Evolutionary conservation across 2,888 invertebrate genomes (phyloP).

Genomic region (Drosophila demipolita): DNA sequence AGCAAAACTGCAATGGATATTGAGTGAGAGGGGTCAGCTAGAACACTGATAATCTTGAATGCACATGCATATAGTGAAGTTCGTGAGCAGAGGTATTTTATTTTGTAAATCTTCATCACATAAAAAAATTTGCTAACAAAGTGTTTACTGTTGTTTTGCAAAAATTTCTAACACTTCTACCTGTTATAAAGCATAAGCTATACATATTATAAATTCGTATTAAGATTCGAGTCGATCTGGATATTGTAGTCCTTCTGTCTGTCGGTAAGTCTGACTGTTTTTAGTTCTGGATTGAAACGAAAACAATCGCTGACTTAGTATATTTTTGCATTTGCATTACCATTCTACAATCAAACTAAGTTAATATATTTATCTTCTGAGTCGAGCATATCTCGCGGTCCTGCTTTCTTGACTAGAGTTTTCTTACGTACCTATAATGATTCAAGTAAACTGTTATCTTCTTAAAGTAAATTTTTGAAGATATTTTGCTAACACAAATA

Average conservation of each 20-base stretch:
- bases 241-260: not conserved
- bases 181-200: not conserved
- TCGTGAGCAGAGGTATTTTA: not conserved
- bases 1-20: conserved; percentile 18
- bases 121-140: not conserved
- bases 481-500: not conserved
- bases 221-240: not conserved
- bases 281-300: not conserved
- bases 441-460: not conserved
- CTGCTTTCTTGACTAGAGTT: not conserved
- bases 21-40: conserved; percentile 14
- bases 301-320: not conserved
- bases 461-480: not conserved
- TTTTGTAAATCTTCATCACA: not conserved
- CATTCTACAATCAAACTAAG: not conserved
- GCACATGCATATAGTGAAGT: not conserved
- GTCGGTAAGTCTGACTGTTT: not conserved
- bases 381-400: not conserved
- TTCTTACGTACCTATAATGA: not conserved
- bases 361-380: not conserved
- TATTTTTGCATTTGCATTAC: not conserved
- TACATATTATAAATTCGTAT: not conserved
- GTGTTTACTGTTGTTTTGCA: not conserved
- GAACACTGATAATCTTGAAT: conserved; percentile 23
- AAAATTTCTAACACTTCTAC: not conserved